Base-by-base conservation (phyloP, 2,888 invertebrate genomes). In the Philopedon plagiatum region DNA sequence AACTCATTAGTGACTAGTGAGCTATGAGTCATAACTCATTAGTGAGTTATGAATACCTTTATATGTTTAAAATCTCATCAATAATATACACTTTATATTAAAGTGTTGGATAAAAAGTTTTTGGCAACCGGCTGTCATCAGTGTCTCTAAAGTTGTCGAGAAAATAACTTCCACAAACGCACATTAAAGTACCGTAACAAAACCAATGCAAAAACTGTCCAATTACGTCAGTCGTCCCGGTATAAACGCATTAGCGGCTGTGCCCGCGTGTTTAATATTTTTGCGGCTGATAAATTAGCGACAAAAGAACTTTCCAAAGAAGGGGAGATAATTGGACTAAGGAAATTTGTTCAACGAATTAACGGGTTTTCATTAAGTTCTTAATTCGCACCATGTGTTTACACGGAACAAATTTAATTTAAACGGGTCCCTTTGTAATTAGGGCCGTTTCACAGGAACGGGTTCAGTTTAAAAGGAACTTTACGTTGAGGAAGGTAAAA, bases 321-420 rank as follows among this genome's bases (percentile, higher is more conserved):
- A 46, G 51, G 51, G 51, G 51, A 54, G 51, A 54, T 54, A 54
- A 54, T 54, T 54, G 51, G 29, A 54, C 29, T 54, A 39, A 58
- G 39, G 39, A 37, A 58, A 58, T 21, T 58, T 58, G 58, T 41
- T 58, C 39, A 58, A 23, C 51, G 29, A 54, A 29, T 54, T 54
- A 58, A 58, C 58, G 39, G 19, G 23, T 58, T 58, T 58, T 58
- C 58, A 58, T 58, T 58, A 58, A 39, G 23, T 39, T 39, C 41
- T 23, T 39, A 58, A 26, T 37, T 58, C 37, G 29, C 29, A 54
- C 29, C 51, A 54, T 54, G 51, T 29, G 51, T 54, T 54, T 54
- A 54, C 51, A 29, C 11, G 18, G 29, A 18, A 18, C 29, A n/a
- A 54, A 54, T 9, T 54, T 54, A 29, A 54, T 32, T 54, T 54